phyloP scores from a whole-genome alignment of 2,797 vertebrate genomes.

The Ptychadena robeensis region DNA sequence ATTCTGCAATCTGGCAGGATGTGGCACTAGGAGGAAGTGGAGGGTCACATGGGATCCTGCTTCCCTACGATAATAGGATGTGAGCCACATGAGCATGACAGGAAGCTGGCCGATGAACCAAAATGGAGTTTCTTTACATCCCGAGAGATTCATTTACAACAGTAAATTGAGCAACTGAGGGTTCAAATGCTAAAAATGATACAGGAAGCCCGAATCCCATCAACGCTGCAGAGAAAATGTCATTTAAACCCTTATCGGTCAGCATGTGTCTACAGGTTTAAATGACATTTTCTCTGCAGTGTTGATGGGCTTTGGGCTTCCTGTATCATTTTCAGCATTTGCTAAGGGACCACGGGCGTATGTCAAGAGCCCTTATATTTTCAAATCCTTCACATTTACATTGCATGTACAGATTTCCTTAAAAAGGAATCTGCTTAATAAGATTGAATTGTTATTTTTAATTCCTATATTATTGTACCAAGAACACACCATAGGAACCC shows the following conservation, averaged over 20 bases:
- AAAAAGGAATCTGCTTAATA: no score
- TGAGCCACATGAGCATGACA: constrained; percentile 23
- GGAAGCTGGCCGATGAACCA: constrained; percentile 23
- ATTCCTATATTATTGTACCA: no score
- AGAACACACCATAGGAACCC: no score
- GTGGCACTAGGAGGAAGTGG: constrained; percentile 41
- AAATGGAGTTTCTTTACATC: constrained; percentile 42
- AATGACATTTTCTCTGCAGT: no score
- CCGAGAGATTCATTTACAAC: constrained; percentile 5
- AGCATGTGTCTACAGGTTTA: no score
- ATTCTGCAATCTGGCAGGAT: constrained; percentile 44
- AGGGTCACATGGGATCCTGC: constrained; percentile 38
- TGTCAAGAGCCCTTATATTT: no score
- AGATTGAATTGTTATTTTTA: no score
- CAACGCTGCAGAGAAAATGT: not conserved
- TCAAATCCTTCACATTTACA: no score
- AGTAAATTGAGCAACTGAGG: not conserved
- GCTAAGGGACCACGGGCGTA: no score
- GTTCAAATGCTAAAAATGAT: not conserved
- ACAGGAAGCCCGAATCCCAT: not conserved
- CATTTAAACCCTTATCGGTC: no score
- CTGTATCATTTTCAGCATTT: not conserved
- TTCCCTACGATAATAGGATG: constrained; percentile 48
- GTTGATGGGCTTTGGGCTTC: not conserved
- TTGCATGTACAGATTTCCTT: no score